Evolutionary conservation across 2,113 vertebrate genomes (phyloP).

Genomic region (human (Homo sapiens)): GRCh38 chr12:47919501-47920000

Average conservation of each 20-base stretch:
- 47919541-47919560: too few species aligned
- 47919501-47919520: too few species aligned
- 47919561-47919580: too few species aligned
- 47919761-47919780: not conserved
- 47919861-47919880: not conserved
- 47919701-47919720: not conserved
- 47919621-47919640: not conserved
- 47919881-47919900: slow-evolving; percentile 1
- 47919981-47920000: not conserved
- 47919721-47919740: not conserved
- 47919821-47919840: not conserved
- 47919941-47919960: not conserved
- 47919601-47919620: not conserved
- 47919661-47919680: not conserved
- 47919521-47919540: too few species aligned
- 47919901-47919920: not conserved
- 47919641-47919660: not conserved
- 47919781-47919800: not conserved
- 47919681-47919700: not conserved
- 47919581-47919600: too few species aligned
- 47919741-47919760: not conserved
- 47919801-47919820: not conserved
- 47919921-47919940: not conserved
- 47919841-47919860: not conserved
- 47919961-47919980: not conserved